phyloP scores from a whole-genome alignment of 2,888 invertebrate species.

The Rhamnusium bicolor region DNA sequence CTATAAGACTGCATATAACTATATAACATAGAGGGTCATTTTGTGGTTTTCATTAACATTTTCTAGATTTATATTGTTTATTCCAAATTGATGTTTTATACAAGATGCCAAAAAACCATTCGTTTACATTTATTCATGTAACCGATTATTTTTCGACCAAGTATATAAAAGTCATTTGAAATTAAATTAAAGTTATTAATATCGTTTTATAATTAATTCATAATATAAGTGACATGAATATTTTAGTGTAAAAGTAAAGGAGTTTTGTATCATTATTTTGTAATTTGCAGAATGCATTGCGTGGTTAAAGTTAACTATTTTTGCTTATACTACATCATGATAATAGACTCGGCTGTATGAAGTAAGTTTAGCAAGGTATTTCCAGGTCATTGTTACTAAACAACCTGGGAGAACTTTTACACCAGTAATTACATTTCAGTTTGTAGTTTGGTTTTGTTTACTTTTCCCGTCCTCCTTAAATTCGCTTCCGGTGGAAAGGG shows the following conservation, averaged over 20 bases:
- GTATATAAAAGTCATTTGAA: no score
- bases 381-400: slow-evolving; percentile 23
- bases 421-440: slow-evolving; percentile 23
- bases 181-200: no score
- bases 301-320: slow-evolving; percentile 7
- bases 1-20: no score
- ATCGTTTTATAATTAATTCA: no score
- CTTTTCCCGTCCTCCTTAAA: slow-evolving; percentile 21
- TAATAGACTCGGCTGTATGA: background rate
- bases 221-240: no score
- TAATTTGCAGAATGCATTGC: slow-evolving; percentile 1
- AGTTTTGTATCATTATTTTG: background rate
- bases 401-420: slow-evolving; percentile 6
- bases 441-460: slow-evolving; percentile 10
- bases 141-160: no score
- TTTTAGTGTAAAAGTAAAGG: background rate
- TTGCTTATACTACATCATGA: background rate
- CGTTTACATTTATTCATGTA: no score
- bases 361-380: slow-evolving; percentile 15
- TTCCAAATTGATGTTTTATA: no score
- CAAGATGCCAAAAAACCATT: no score
- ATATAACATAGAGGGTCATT: no score
- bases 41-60: no score
- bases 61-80: no score
- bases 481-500: background rate